phyloP scores from a whole-genome alignment of 2,888 invertebrate genomes.

The Psylliodes chrysocephalus region DNA sequence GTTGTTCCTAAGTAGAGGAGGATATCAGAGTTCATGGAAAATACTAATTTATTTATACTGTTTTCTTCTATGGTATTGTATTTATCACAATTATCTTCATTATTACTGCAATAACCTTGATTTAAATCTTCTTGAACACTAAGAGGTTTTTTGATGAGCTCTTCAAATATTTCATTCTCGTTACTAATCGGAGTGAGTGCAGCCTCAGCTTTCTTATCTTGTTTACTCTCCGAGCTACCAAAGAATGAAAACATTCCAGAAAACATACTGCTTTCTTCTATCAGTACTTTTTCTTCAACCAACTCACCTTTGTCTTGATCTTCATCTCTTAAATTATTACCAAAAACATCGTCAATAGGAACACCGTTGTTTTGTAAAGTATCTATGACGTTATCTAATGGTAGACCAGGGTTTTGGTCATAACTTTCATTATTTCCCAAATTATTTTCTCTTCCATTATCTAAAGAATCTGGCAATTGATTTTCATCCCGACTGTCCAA shows the following conservation, averaged over 20 bases:
- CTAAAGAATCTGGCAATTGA: neutral
- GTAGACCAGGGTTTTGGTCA: neutral
- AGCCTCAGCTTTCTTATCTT: neutral
- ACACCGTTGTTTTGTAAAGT: neutral
- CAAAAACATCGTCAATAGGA: slow-evolving; percentile 3
- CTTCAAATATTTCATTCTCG: neutral
- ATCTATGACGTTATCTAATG: slow-evolving; percentile 1
- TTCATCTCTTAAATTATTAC: slow-evolving; percentile 8
- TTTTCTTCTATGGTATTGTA: slow-evolving; percentile 11
- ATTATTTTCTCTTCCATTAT: neutral
- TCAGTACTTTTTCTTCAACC: slow-evolving; percentile 13
- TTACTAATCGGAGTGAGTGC: slow-evolving; percentile 14
- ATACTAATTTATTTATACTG: slow-evolving; percentile 25
- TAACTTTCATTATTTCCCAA: neutral
- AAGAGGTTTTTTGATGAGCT: neutral
- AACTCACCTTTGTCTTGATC: slow-evolving; percentile 19
- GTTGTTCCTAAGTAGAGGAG: slow-evolving; percentile 65
- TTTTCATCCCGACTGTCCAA: neutral
- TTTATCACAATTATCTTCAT: slow-evolving; percentile 31
- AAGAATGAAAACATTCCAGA: slow-evolving; percentile 30
- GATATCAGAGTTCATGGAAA: slow-evolving; percentile 50
- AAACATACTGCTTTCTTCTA: slow-evolving; percentile 30
- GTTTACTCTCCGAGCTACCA: neutral
- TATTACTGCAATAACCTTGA: neutral
- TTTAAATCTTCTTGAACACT: neutral